Percentiles rank a stretch among this genome's conserved stretches.
Evolutionary conservation across 2,888 invertebrate genomes (phyloP).

Genomic region (Tuberolachnus salignus): DNA sequence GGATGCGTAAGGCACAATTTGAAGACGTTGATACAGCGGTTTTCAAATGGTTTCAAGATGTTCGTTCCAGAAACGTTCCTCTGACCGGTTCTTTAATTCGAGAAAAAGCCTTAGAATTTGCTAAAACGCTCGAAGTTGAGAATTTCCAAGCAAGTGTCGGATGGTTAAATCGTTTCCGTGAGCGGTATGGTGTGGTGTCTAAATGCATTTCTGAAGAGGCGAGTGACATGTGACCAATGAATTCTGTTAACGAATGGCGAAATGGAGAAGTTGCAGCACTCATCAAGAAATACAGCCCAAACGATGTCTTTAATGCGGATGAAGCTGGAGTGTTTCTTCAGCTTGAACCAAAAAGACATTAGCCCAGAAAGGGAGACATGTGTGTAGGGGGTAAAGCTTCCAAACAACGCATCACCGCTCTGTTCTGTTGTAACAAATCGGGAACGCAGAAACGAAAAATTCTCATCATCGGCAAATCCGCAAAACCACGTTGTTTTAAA

Average conservation of each 20-base stretch:
- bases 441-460: conserved; percentile 60
- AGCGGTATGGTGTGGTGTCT: not conserved
- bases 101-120: conserved; percentile 14
- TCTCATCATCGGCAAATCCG: too few relatives aligned
- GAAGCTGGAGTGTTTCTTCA: conserved; percentile 5
- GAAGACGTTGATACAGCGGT: too few relatives aligned
- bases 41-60: too few relatives aligned
- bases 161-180: conserved; percentile 11
- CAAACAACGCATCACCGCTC: conserved; percentile 61
- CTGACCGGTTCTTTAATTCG: not conserved
- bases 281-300: too few relatives aligned
- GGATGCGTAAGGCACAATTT: too few relatives aligned
- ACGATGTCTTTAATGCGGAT: too few relatives aligned
- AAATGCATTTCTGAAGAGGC: conserved; percentile 8
- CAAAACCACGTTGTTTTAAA: too few relatives aligned
- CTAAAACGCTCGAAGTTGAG: conserved; percentile 14
- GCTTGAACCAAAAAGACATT: conserved; percentile 10
- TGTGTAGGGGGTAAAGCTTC: too few relatives aligned
- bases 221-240: too few relatives aligned
- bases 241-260: too few relatives aligned
- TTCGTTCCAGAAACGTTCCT: not conserved
- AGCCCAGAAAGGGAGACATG: conserved; percentile 60
- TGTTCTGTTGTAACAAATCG: conserved; percentile 61
- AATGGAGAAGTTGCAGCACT: too few relatives aligned
- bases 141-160: conserved; percentile 11